Base-by-base conservation (phyloP, 2,113 vertebrate species). In the Zosterops japonicus region DNA sequence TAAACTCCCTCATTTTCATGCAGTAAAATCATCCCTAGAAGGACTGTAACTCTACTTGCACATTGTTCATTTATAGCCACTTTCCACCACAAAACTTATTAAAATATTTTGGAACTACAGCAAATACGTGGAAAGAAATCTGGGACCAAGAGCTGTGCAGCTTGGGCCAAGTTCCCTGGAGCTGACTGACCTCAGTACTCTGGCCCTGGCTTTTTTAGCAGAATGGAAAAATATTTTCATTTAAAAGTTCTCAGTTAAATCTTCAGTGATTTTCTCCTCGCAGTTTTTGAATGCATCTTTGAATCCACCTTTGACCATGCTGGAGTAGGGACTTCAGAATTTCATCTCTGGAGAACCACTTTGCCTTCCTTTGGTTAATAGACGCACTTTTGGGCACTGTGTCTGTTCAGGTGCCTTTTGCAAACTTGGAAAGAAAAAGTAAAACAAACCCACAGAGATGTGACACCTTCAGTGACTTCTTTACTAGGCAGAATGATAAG, bases 61-160 rank as follows among this genome's bases (percentile, higher is more conserved):
- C 13, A 16, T 27, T 59, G 29, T 42, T 75, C 4, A 31, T 33
- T 70, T 64, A 18, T 25, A 57, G 6, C 24, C 16, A 22, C 0
- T 0, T 0, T 12, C 9, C 20, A 80, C 4, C 4, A 65, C 2
- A 64, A 56, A 84, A 59, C 2, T 56, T 61, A 44, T 3, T 57
- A 33, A 24, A 74, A 46, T 46, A 28, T 59, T 78, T 70, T 46
- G 15, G 8, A 35, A 67, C 15, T 21, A 63, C 3, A 67, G 22
- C 65, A 84, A 61, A 15, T 13, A 70, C 2, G 1, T 56, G 55
- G 33, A 2, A 41, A 82, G 24, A 88, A 78, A 31, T 8, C 12
- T 49, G 16, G 7, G 14, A 46, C 12, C 12, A 63, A 61, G 18
- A 36, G 52, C 12, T 44, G 9, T 28, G 14, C 2, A 39, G 10